Evolutionary conservation across 1,140 invertebrate genomes (phyloP).

Genomic region (Platyscapa corneri): DNA sequence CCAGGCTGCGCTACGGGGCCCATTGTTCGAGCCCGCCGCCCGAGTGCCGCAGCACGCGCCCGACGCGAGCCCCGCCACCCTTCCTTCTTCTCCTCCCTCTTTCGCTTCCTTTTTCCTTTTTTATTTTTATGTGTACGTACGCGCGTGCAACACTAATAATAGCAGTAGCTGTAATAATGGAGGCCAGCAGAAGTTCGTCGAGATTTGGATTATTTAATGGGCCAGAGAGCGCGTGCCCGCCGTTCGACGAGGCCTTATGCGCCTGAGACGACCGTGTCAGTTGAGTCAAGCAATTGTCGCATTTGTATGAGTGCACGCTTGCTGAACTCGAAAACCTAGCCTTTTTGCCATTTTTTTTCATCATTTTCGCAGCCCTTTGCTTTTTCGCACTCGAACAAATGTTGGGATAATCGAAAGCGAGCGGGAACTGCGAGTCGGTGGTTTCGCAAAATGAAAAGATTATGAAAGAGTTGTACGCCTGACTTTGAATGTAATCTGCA

Average conservation of each 20-base stretch:
- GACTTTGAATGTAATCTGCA: background rate
- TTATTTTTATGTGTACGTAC: conserved; percentile 19
- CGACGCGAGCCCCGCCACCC: conserved; percentile 52
- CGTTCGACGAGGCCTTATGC: background rate
- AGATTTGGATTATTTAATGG: conserved; percentile 37
- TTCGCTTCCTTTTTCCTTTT: conserved; percentile 14
- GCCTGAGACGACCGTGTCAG: background rate
- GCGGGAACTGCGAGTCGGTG: background rate
- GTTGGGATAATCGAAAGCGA: background rate
- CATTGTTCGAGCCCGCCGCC: conserved; percentile 65
- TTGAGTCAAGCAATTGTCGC: too few species aligned
- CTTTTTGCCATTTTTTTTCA: background rate
- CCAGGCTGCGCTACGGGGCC: conserved; percentile 38
- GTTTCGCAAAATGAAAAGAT: background rate
- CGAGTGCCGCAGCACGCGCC: conserved; percentile 64
- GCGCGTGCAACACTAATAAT: conserved; percentile 19
- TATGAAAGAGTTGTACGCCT: background rate
- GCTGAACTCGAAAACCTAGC: background rate
- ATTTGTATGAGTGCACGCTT: background rate
- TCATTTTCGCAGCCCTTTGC: background rate
- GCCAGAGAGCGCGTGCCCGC: conserved; percentile 28
- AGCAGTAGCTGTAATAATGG: background rate
- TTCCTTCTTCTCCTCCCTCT: background rate
- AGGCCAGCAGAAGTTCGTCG: background rate
- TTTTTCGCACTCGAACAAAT: background rate